Conservation (phyloP, 2,113 vertebrate genomes). For the Ophthalmolycus amberensis region DNA sequence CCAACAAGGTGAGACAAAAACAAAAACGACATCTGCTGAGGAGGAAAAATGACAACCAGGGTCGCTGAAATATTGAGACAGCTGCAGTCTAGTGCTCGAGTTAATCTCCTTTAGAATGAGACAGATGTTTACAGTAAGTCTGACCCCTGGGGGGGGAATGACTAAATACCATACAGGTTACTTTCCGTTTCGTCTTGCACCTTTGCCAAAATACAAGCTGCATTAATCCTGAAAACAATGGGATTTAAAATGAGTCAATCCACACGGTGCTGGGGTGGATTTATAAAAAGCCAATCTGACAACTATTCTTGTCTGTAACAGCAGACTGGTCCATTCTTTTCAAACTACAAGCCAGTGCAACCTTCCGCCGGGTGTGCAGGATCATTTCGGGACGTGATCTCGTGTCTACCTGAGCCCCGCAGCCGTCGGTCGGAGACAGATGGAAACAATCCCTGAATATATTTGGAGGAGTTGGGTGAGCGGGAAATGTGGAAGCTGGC, state of each 20-base stretch:
- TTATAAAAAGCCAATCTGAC: constrained; percentile 15
- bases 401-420: constrained; percentile 65
- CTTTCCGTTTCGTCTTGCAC: constrained; percentile 9
- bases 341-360: constrained; percentile 7
- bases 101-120: constrained; percentile 38
- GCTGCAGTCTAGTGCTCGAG: constrained; percentile 6
- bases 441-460: constrained; percentile 68
- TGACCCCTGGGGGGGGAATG: constrained; percentile 38
- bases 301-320: constrained; percentile 14
- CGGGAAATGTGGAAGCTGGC: constrained; percentile 52
- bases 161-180: constrained; percentile 10
- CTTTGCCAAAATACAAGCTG: not conserved
- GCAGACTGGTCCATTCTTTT: constrained; percentile 7
- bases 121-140: constrained; percentile 15
- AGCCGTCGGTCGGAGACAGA: constrained; percentile 50
- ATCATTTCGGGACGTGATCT: constrained; percentile 56
- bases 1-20: constrained; percentile 7
- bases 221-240: constrained; percentile 55
- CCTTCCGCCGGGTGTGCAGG: constrained; percentile 10
- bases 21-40: not conserved
- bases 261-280: not conserved
- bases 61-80: constrained; percentile 11
- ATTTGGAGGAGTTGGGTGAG: constrained; percentile 51
- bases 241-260: constrained; percentile 16
- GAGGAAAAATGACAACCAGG: constrained; percentile 7